Base-by-base conservation (phyloP, 2,113 vertebrate species). In the Prochilodus magdalenae region DNA sequence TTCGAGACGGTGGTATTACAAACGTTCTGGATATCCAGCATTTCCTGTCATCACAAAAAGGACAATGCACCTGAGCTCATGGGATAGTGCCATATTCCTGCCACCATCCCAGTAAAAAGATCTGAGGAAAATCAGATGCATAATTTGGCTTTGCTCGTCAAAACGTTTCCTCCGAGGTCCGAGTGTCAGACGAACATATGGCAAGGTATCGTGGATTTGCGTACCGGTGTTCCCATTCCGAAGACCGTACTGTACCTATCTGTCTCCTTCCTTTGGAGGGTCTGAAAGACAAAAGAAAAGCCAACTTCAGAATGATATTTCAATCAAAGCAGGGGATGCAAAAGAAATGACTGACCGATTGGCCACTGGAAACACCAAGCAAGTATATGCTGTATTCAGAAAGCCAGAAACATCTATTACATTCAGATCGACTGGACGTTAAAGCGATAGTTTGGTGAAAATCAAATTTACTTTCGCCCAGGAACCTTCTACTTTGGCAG, bases 281-380 rank as follows among this genome's bases (percentile, higher is more conserved):
- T 83, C 92, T 94, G 88, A 65, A 83, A 80, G 75, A 73, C 62
- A 86, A 49, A 86, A 74, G 72, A 26, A 33, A 51, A 75, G 12
- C 63, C 3, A 33, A 20, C 12, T 30, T 62, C 71, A 60, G 24
- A 12, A 12, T n/a, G 26, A 26, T n/a, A 60, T 60, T 22, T 26
- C n/a, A n/a, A n/a, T 60, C 57, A 60, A 60, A 60, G 57, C 24
- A 60, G 2, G 57, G 33, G 14, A 8, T 47, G 20, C 15, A 26
- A n/a, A 18, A 66, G 16, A 13, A 33, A 24, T 14, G 18, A 14
- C 36, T 26, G 11, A 62, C 29, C 29, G 27, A 53, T 67, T 53
- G 13, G 49, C 49, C 49, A 51, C 2, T 51, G 15, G 16, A 15
- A 51, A 51, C 49, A 51, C 16, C 15, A 51, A 15, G 49, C 14